These are phyloP conservation scores for Pituophis catenifer DNA, from an alignment of 2,113 vertebrate species.

Conservation along the genomic window DNA sequence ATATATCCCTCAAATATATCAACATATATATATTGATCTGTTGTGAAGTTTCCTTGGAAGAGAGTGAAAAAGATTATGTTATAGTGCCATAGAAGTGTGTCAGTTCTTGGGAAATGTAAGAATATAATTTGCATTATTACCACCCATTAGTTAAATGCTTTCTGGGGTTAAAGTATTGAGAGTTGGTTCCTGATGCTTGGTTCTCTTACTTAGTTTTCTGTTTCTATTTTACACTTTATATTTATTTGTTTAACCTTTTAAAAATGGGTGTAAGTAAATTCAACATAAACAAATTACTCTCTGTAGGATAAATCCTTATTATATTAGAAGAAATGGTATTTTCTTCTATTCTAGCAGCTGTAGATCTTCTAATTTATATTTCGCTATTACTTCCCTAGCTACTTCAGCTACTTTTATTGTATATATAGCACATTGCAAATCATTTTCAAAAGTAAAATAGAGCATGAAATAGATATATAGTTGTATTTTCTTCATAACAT, in stretches of 20 bases:
- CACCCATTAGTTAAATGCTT: background rate
- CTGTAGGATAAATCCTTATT: background rate
- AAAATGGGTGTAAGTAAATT: background rate
- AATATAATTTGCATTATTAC: background rate
- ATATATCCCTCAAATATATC: no score
- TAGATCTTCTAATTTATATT: background rate
- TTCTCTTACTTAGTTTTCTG: background rate
- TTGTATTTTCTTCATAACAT: background rate
- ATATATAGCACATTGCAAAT: background rate
- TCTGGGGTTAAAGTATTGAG: background rate
- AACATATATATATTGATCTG: no score
- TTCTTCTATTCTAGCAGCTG: background rate
- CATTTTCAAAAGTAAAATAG: background rate
- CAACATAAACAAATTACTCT: background rate
- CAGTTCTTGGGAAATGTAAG: no score
- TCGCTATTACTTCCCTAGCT: background rate
- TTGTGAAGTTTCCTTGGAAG: no score
- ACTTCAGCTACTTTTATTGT: background rate
- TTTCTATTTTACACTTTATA: background rate
- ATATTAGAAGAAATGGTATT: background rate
- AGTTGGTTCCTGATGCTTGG: background rate
- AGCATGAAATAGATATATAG: background rate
- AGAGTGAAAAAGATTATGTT: no score
- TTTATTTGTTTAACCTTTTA: background rate
- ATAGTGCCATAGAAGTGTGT: no score